A percentile compares a stretch with the other conserved stretches of the same genome.
These are phyloP conservation scores for Leucopternis melanops DNA, from an alignment of 2,113 vertebrate genomes.

Conservation along the genomic window DNA sequence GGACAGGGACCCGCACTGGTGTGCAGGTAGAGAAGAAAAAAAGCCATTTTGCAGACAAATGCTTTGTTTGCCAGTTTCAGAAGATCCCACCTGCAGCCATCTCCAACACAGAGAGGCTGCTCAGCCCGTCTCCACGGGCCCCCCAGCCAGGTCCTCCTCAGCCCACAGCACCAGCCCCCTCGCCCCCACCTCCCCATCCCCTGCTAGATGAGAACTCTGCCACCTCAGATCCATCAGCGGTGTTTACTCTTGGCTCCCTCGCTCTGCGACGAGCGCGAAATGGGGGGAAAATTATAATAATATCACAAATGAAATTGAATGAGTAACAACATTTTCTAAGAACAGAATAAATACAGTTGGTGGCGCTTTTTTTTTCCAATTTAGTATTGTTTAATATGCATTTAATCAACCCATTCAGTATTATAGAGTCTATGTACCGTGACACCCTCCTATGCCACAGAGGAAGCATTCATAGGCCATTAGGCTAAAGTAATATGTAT, in stretches of 20 bases:
- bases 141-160: neutral
- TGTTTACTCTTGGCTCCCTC: constrained; percentile 40
- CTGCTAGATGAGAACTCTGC: fast-evolving
- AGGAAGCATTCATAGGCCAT: constrained; percentile 76
- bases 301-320: constrained; percentile 64
- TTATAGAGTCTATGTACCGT: constrained; percentile 82
- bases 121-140: neutral
- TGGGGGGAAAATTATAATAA: constrained; percentile 44
- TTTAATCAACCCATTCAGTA: constrained; percentile 87
- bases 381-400: constrained; percentile 88
- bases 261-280: constrained; percentile 10
- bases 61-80: neutral
- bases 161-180: neutral
- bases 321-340: constrained; percentile 64
- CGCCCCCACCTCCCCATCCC: neutral
- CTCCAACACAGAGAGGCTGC: neutral
- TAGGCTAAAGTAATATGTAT: constrained; percentile 83
- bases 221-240: neutral
- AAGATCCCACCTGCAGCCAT: neutral
- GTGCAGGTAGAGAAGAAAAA: fast-evolving
- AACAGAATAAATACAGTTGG: constrained; percentile 75
- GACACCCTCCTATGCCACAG: constrained; percentile 74
- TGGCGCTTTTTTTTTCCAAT: constrained; percentile 71
- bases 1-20: neutral
- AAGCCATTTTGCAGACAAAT: neutral